Conservation (phyloP, 2,113 vertebrate species). For the Sula dactylatra region DNA sequence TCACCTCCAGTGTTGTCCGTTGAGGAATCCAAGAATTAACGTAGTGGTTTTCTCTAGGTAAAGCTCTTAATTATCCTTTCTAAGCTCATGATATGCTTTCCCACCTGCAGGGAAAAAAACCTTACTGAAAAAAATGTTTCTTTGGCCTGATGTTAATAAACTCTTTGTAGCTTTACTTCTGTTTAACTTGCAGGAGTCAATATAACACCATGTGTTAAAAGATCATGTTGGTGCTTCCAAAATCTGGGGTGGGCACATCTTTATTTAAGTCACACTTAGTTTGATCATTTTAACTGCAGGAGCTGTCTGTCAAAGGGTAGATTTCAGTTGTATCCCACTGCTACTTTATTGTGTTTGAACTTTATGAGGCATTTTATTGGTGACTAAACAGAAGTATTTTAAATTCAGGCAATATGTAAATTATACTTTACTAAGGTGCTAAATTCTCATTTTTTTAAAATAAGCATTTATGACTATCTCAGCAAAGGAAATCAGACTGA, state of each 20-base stretch:
- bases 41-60: background rate
- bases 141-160: background rate
- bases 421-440: background rate
- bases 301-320: background rate
- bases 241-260: background rate
- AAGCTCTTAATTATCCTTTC: conserved; percentile 4
- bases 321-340: background rate
- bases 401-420: background rate
- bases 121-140: background rate
- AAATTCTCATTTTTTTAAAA: background rate
- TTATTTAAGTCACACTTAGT: background rate
- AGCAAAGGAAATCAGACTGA: background rate
- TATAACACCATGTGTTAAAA: background rate
- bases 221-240: background rate
- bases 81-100: background rate
- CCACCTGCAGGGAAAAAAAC: background rate
- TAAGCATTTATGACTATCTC: background rate
- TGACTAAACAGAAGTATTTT: background rate
- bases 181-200: background rate
- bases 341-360: background rate
- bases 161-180: background rate
- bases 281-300: conserved; percentile 7
- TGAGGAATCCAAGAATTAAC: background rate
- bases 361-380: background rate
- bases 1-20: background rate